Percentiles rank a stretch among this genome's conserved stretches.
These are phyloP conservation scores for Petrocephalus zakoni DNA, from an alignment of 2,113 vertebrate genomes.

Conservation along the genomic window DNA sequence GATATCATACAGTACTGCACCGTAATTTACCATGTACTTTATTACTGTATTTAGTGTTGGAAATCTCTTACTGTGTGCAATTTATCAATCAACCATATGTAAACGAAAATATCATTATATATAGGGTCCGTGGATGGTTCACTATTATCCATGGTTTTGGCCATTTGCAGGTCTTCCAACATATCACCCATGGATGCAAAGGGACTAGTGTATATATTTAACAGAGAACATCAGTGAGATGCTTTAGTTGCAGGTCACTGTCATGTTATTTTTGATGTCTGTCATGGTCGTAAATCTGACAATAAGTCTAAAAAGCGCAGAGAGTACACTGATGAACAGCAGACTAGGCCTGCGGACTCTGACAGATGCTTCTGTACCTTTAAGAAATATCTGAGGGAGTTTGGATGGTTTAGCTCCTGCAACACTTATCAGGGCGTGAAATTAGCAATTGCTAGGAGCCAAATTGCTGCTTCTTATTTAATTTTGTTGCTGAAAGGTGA, in stretches of 20 bases:
- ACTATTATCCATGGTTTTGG: neutral
- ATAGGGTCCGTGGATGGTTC: neutral
- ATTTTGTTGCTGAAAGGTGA: constrained; percentile 56
- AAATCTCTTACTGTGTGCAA: neutral
- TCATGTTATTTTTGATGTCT: neutral
- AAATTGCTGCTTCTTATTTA: constrained; percentile 58
- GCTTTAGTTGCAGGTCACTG: neutral
- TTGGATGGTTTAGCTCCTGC: constrained; percentile 48
- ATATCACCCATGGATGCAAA: neutral
- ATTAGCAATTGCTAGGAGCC: constrained; percentile 56
- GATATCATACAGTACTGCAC: neutral
- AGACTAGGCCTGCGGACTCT: constrained; percentile 22
- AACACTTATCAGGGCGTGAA: constrained; percentile 58
- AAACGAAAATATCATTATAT: neutral
- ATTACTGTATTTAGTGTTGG: neutral
- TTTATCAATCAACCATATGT: neutral
- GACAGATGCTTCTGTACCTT: constrained; percentile 35
- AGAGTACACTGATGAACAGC: neutral
- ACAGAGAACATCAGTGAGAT: neutral
- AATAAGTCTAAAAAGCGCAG: constrained; percentile 16
- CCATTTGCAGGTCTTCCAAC: neutral
- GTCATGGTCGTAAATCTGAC: constrained; percentile 21
- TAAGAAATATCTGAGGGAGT: constrained; percentile 44
- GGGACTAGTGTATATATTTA: neutral
- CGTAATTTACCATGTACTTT: neutral